Conservation (phyloP, 2,797 vertebrate genomes). For the Aythya fuligula region DNA sequence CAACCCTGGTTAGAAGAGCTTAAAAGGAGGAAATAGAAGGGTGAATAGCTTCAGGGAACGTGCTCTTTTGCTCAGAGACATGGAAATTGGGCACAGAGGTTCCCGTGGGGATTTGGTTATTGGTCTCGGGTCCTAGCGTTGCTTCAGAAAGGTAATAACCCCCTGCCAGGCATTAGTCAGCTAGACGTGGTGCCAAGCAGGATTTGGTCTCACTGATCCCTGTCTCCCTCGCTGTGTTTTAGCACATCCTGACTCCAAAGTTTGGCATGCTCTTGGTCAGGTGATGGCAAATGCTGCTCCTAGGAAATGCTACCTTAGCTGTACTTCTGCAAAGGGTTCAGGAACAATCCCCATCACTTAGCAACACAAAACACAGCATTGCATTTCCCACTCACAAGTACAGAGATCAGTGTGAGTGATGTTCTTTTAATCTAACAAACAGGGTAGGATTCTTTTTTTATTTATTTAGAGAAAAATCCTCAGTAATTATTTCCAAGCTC, state of each 20-base stretch:
- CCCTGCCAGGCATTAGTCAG: accelerated
- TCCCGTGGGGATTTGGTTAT: accelerated
- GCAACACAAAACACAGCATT: background rate
- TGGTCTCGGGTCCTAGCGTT: background rate
- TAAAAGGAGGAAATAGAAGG: background rate
- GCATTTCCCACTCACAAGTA: background rate
- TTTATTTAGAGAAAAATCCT: background rate
- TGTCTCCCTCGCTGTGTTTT: background rate
- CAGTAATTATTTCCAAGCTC: background rate
- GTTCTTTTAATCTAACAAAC: background rate
- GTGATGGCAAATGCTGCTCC: accelerated
- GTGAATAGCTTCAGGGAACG: background rate
- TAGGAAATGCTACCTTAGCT: background rate
- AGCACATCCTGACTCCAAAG: background rate
- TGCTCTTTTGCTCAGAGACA: background rate
- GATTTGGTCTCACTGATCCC: background rate
- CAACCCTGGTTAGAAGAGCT: background rate
- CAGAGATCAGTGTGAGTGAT: background rate
- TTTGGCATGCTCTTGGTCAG: background rate
- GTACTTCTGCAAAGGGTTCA: background rate
- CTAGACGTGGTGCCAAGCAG: accelerated
- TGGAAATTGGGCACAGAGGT: background rate
- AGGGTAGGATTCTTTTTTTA: background rate
- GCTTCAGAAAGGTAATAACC: background rate
- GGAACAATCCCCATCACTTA: background rate